Evolutionary conservation across 2,888 invertebrate species (phyloP).

Genomic region (Tenthredo mesomela): DNA sequence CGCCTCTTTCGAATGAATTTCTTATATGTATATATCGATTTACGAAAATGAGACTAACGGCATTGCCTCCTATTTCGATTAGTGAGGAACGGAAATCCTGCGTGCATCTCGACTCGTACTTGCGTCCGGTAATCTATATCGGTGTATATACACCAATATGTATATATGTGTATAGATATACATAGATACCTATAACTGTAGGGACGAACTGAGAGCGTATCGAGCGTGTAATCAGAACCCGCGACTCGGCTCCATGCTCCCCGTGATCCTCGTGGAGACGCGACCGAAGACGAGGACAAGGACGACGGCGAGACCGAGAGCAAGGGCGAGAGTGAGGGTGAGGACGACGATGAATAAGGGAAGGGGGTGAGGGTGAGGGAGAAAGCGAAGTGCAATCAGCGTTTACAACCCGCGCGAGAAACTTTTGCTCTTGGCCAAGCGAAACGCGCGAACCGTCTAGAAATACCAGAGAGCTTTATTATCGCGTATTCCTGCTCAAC

Average conservation of each 20-base stretch:
- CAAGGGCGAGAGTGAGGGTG: constrained; percentile 32
- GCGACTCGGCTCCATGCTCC: constrained; percentile 37
- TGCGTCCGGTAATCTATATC: constrained; percentile 14
- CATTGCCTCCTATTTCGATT: constrained; percentile 21
- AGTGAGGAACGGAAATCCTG: constrained; percentile 32
- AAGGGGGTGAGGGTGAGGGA: constrained; percentile 51
- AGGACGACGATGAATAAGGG: constrained; percentile 36
- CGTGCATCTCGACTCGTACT: constrained; percentile 13
- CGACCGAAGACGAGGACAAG: constrained; percentile 47
- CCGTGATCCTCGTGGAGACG: constrained; percentile 37
- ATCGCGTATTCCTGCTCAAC: constrained; percentile 44
- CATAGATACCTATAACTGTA: constrained; percentile 12
- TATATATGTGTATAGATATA: no score
- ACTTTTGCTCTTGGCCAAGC: constrained; percentile 65
- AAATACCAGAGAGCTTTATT: constrained; percentile 50
- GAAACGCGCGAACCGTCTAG: constrained; percentile 49
- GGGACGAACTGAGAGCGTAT: constrained; percentile 34
- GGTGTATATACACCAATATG: neutral
- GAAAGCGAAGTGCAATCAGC: constrained; percentile 68
- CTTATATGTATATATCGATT: constrained; percentile 1
- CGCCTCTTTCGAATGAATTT: neutral
- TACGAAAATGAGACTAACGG: constrained; percentile 2
- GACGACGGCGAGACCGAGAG: constrained; percentile 38
- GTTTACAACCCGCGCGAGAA: constrained; percentile 70
- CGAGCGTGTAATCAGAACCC: constrained; percentile 48